Percentiles rank a stretch among this genome's conserved stretches.
Conservation (phyloP, 2,113 vertebrate genomes). For the Paramisgurnus dabryanus region DNA sequence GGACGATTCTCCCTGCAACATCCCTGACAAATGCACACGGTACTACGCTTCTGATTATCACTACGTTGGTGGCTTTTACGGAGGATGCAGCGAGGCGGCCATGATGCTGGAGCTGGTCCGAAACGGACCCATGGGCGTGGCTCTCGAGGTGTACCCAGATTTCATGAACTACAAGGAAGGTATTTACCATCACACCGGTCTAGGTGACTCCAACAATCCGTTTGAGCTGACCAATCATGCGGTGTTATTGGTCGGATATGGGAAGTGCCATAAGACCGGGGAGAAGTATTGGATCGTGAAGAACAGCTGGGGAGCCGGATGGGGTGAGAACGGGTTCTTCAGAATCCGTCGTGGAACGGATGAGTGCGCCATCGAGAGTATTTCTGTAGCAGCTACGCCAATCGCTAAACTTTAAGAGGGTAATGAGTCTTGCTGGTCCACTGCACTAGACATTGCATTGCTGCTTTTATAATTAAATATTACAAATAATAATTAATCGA, state of each 20-base stretch:
- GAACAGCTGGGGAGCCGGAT: slow-evolving; percentile 89
- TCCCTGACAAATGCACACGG: slow-evolving; percentile 72
- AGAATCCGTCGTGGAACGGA: slow-evolving; percentile 88
- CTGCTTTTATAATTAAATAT: background rate
- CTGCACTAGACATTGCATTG: background rate
- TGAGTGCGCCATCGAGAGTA: slow-evolving; percentile 93
- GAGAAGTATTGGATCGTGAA: slow-evolving; percentile 93
- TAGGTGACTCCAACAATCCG: slow-evolving; percentile 83
- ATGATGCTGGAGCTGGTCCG: slow-evolving; percentile 90
- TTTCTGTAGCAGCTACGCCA: slow-evolving; percentile 83
- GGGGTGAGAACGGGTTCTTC: slow-evolving; percentile 93
- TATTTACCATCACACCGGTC: slow-evolving; percentile 91
- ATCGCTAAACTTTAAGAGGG: slow-evolving; percentile 77
- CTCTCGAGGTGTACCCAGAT: slow-evolving; percentile 90
- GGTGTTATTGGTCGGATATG: slow-evolving; percentile 91
- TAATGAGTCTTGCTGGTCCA: background rate
- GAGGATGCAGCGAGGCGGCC: slow-evolving; percentile 87
- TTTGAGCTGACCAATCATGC: slow-evolving; percentile 96
- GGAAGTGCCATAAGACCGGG: slow-evolving; percentile 76
- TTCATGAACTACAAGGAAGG: slow-evolving; percentile 85
- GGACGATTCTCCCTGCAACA: slow-evolving; percentile 73
- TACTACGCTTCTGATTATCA: slow-evolving; percentile 84
- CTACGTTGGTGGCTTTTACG: slow-evolving; percentile 96
- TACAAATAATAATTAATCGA: background rate
- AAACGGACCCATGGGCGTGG: slow-evolving; percentile 83